phyloP scores from a whole-genome alignment of 2,888 invertebrate genomes.

The Meiosimyza platycephala region DNA sequence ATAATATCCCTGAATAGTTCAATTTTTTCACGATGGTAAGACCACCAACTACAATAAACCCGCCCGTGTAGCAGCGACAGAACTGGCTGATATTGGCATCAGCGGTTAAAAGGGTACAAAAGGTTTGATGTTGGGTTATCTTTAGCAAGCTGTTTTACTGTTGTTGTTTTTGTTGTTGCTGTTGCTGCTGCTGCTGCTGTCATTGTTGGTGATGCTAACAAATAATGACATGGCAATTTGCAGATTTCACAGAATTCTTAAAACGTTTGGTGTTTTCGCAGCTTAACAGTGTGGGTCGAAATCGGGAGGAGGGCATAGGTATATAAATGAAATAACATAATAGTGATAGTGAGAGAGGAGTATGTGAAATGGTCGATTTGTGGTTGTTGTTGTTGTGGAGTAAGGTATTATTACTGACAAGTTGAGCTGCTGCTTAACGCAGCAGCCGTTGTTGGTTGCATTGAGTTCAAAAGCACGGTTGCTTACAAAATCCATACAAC shows the following conservation, averaged over 20 bases:
- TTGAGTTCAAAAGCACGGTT: background rate
- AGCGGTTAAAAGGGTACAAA: background rate
- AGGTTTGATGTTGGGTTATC: conserved; percentile 17
- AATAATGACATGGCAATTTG: conserved; percentile 65
- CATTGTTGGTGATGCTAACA: conserved; percentile 58
- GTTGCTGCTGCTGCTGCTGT: background rate
- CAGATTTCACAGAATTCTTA: conserved; percentile 62
- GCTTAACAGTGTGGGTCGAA: conserved; percentile 11
- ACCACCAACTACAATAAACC: too few species aligned
- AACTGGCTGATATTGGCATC: background rate
- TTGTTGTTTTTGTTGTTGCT: background rate
- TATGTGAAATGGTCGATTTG: background rate
- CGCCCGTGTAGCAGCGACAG: background rate
- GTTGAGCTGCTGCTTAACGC: background rate
- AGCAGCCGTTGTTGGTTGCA: background rate
- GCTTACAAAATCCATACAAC: conserved; percentile 27
- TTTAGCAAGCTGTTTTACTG: conserved; percentile 4
- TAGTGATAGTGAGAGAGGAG: conserved; percentile 15
- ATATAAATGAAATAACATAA: background rate
- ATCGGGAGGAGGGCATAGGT: conserved; percentile 12
- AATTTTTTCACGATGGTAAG: too few species aligned
- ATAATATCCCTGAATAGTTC: too few species aligned
- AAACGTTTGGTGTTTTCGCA: conserved; percentile 26
- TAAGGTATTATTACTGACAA: too few species aligned
- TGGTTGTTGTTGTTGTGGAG: background rate